Percentiles rank a stretch among this genome's conserved stretches.
These are phyloP conservation scores for Ormyrus labotus DNA, from an alignment of 2,888 invertebrate genomes.

Conservation along the genomic window DNA sequence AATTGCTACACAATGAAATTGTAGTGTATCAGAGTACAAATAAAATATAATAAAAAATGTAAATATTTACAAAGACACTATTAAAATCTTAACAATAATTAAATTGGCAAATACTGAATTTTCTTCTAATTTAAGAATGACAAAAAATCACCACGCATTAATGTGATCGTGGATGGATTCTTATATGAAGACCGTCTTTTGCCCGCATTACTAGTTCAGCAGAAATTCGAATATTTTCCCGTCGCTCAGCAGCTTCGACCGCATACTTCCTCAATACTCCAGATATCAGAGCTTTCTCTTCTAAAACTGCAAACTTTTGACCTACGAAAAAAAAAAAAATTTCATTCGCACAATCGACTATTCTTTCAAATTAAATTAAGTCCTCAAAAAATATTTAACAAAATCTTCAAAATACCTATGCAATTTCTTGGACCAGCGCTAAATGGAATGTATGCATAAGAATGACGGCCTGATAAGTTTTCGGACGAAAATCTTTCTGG, in stretches of 20 bases:
- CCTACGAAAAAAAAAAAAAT: conserved; percentile 67
- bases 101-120: no score
- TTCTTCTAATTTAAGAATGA: background rate
- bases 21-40: no score
- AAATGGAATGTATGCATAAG: conserved; percentile 74
- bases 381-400: no score
- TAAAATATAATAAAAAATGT: no score
- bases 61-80: no score
- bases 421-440: conserved; percentile 73
- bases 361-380: no score
- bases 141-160: background rate
- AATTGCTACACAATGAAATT: no score
- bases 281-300: conserved; percentile 79
- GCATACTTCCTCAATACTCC: conserved; percentile 78
- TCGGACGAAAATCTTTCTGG: conserved; percentile 77
- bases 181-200: conserved; percentile 78
- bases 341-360: background rate
- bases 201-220: conserved; percentile 81
- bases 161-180: conserved; percentile 63
- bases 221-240: conserved; percentile 78
- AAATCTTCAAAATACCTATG: conserved; percentile 61
- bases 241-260: conserved; percentile 78
- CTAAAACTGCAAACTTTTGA: conserved; percentile 79
- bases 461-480: conserved; percentile 72
- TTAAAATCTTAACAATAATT: no score